Conservation (phyloP, 2,113 vertebrate genomes). For the Proterorhinus semilunaris region DNA sequence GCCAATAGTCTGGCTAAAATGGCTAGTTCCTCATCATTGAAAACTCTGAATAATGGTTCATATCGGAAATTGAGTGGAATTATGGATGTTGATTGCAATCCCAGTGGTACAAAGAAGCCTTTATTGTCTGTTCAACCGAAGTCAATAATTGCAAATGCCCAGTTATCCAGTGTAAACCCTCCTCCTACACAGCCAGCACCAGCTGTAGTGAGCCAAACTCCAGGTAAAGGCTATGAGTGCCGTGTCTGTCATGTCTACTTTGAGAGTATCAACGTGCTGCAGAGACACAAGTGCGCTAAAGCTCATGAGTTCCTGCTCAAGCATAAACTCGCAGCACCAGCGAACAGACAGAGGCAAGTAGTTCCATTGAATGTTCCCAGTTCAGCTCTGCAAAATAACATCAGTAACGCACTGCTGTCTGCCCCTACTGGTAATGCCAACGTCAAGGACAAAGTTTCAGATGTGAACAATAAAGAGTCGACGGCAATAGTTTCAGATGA, state of each 20-base stretch:
- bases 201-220: background rate
- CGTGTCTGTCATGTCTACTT: conserved; percentile 61
- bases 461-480: conserved; percentile 32
- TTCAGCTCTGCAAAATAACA: conserved; percentile 41
- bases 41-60: conserved; percentile 10
- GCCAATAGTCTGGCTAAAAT: background rate
- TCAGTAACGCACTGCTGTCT: conserved; percentile 16
- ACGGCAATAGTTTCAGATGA: conserved; percentile 32
- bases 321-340: conserved; percentile 19
- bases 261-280: conserved; percentile 56
- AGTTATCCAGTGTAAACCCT: background rate
- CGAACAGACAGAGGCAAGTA: conserved; percentile 15
- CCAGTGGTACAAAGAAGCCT: conserved; percentile 9
- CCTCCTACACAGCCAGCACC: background rate
- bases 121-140: background rate
- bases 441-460: conserved; percentile 12
- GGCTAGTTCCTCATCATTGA: background rate
- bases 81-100: background rate
- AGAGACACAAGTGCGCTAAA: conserved; percentile 69
- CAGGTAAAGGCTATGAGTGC: conserved; percentile 34
- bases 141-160: background rate
- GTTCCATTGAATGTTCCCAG: background rate
- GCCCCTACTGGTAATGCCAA: conserved; percentile 23
- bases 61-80: background rate
- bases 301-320: conserved; percentile 59